phyloP scores from a whole-genome alignment of 2,797 vertebrate species.

The Aphelocoma californica region DNA sequence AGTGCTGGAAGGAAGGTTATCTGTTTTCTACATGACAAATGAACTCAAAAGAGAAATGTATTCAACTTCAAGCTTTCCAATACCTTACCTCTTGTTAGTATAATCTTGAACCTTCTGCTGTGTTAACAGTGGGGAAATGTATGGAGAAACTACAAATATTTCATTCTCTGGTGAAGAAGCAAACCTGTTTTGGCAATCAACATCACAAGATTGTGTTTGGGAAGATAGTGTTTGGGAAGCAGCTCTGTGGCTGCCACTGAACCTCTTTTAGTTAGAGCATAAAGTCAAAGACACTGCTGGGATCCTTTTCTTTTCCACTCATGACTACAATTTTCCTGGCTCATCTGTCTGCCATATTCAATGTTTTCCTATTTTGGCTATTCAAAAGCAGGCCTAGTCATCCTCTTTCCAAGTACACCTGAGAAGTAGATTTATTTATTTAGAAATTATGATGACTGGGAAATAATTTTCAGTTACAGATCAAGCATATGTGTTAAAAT shows the following conservation, averaged over 20 bases:
- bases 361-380: not conserved
- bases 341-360: not conserved
- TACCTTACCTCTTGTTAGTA: not conserved
- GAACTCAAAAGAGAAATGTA: not conserved
- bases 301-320: not conserved
- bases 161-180: not conserved
- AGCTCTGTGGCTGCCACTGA: not conserved
- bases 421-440: not conserved
- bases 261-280: not conserved
- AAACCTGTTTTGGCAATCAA: not conserved
- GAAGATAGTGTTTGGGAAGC: not conserved
- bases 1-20: not conserved
- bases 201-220: not conserved
- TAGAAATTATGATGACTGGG: not conserved
- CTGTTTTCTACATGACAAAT: not conserved
- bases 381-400: not conserved
- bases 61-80: not conserved
- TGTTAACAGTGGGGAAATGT: not conserved
- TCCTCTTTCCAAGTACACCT: not conserved
- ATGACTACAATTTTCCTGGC: not conserved
- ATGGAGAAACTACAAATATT: not conserved
- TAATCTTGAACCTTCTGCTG: not conserved
- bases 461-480: not conserved
- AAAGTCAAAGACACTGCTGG: not conserved
- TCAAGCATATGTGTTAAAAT: not conserved